Percentiles rank a stretch among this genome's conserved stretches.
Conservation (phyloP, 2,113 vertebrate species). For the Pygoscelis adeliae region DNA sequence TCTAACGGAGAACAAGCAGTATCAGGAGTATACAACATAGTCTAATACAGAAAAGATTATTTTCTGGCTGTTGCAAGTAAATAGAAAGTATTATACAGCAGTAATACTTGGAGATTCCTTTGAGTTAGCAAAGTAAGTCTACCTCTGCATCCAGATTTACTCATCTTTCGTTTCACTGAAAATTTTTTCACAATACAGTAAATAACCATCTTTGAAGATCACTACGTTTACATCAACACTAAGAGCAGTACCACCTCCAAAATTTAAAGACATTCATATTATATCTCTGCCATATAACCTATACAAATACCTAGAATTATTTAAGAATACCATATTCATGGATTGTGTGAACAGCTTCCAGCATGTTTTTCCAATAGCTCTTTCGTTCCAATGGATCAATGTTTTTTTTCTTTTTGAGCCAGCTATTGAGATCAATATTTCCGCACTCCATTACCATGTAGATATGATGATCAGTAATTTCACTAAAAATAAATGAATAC, state of each 20-base stretch:
- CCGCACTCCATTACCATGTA: constrained; percentile 99
- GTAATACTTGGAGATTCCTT: not conserved
- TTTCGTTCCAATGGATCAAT: constrained; percentile 91
- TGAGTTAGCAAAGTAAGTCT: not conserved
- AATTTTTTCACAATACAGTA: not conserved
- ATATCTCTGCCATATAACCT: not conserved
- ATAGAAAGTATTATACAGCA: not conserved
- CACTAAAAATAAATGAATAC: constrained; percentile 76
- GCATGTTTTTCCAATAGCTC: constrained; percentile 98
- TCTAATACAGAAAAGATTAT: not conserved
- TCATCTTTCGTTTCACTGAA: not conserved
- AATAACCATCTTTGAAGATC: not conserved
- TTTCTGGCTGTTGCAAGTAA: not conserved
- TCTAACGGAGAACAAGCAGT: not conserved
- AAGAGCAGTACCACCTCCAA: not conserved
- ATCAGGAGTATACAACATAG: accelerated
- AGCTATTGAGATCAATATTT: constrained; percentile 94
- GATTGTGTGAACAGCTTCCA: constrained; percentile 95
- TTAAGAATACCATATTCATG: constrained; percentile 88
- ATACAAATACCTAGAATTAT: not conserved
- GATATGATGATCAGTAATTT: constrained; percentile 89
- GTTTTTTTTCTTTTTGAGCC: constrained; percentile 91
- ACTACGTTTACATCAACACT: not conserved
- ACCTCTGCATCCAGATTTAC: not conserved
- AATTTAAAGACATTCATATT: not conserved